Conservation (phyloP, 2,888 invertebrate genomes). For the Cactoblastis cactorum region DNA sequence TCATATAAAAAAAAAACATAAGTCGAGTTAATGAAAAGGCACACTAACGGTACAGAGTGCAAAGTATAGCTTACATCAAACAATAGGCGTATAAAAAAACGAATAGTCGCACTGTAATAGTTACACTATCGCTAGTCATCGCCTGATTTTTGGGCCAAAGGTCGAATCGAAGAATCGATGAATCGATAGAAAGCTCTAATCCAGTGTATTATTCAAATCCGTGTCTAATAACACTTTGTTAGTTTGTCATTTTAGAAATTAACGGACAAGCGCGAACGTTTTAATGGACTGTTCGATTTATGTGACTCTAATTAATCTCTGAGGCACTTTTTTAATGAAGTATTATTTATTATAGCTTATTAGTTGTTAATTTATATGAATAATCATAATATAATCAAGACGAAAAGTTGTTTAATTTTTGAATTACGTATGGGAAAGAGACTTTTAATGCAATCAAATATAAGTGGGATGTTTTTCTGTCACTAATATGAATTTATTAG, state of each 20-base stretch:
- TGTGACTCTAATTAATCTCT: neutral
- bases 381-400: too few relatives aligned
- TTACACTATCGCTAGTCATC: slow-evolving; percentile 59
- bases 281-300: slow-evolving; percentile 9
- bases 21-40: slow-evolving; percentile 29
- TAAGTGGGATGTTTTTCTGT: neutral
- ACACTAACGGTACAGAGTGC: slow-evolving; percentile 39
- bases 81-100: slow-evolving; percentile 65
- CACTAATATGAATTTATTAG: neutral
- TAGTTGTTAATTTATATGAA: neutral
- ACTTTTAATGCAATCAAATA: neutral
- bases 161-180: slow-evolving; percentile 37
- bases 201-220: slow-evolving; percentile 54
- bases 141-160: slow-evolving; percentile 49
- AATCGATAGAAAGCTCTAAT: slow-evolving; percentile 56
- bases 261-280: slow-evolving; percentile 25
- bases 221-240: slow-evolving; percentile 41
- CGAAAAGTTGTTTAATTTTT: too few relatives aligned
- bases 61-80: slow-evolving; percentile 63
- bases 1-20: neutral
- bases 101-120: slow-evolving; percentile 56
- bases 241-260: slow-evolving; percentile 34
- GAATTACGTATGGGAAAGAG: too few relatives aligned
- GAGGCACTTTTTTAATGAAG: too few relatives aligned
- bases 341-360: neutral